phyloP scores from a whole-genome alignment of 1,140 invertebrate species.

The Galendromus occidentalis region DNA sequence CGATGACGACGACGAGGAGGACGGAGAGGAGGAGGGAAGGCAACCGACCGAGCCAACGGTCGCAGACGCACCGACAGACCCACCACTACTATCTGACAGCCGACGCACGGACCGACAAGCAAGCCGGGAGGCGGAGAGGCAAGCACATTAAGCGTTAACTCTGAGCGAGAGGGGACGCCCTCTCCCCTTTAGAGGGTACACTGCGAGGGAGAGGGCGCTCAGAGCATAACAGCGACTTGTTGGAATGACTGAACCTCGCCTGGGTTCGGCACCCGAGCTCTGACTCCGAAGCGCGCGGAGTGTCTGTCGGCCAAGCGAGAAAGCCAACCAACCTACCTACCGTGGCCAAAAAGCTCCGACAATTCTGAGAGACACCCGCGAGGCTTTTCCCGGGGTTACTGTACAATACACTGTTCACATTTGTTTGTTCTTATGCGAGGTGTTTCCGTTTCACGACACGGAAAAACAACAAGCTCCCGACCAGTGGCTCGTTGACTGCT shows the following conservation, averaged over 20 bases:
- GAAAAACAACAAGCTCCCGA: too few species aligned
- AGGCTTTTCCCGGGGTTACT: too few species aligned
- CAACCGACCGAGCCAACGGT: too few species aligned
- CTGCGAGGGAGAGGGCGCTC: not conserved
- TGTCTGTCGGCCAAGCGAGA: not conserved
- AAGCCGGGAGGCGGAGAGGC: not conserved
- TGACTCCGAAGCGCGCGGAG: constrained; percentile 3
- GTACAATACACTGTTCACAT: too few species aligned
- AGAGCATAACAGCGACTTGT: constrained; percentile 8
- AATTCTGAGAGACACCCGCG: not conserved
- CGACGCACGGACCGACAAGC: too few species aligned
- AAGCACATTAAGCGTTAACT: constrained; percentile 10
- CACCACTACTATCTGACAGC: too few species aligned
- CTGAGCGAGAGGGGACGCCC: not conserved
- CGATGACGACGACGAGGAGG: too few species aligned
- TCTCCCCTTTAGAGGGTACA: not conserved
- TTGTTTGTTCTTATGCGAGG: too few species aligned
- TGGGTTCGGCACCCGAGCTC: constrained; percentile 5
- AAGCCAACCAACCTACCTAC: not conserved
- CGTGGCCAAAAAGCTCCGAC: not conserved
- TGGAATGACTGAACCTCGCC: constrained; percentile 11
- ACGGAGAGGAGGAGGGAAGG: too few species aligned
- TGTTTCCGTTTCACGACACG: too few species aligned
- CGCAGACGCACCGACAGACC: too few species aligned
- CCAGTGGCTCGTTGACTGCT: too few species aligned